A percentile compares a stretch with the other conserved stretches of the same genome.
phyloP scores from a whole-genome alignment of 2,888 invertebrate genomes.

The Machimus rusticus region DNA sequence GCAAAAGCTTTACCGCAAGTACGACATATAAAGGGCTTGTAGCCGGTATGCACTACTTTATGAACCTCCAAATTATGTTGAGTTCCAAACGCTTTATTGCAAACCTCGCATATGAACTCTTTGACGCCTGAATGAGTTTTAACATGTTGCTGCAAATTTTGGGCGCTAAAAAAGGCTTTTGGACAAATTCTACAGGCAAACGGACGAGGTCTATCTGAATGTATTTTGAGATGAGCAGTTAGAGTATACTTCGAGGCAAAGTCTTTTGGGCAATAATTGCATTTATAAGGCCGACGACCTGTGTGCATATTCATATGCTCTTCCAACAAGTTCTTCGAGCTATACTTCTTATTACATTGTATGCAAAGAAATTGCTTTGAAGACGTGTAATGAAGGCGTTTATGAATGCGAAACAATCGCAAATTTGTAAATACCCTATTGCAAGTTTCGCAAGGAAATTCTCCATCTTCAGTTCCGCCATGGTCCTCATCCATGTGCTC shows the following conservation, averaged over 20 bases:
- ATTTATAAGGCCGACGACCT: slow-evolving; percentile 73
- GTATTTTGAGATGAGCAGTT: slow-evolving; percentile 79
- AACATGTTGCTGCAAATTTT: slow-evolving; percentile 78
- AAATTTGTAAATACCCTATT: slow-evolving; percentile 70
- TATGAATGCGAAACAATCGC: slow-evolving; percentile 69
- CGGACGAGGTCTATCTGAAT: slow-evolving; percentile 73
- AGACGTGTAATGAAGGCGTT: slow-evolving; percentile 70
- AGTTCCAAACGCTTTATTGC: slow-evolving; percentile 77
- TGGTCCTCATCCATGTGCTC: slow-evolving; percentile 72
- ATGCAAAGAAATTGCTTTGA: slow-evolving; percentile 71
- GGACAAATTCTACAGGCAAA: slow-evolving; percentile 73
- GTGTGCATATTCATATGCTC: slow-evolving; percentile 78
- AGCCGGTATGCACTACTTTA: slow-evolving; percentile 79
- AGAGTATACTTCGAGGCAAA: slow-evolving; percentile 83
- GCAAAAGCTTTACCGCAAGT: slow-evolving; percentile 78
- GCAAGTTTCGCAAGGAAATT: slow-evolving; percentile 72
- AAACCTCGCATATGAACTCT: slow-evolving; percentile 52
- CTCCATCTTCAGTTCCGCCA: slow-evolving; percentile 67
- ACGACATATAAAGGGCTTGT: slow-evolving; percentile 74
- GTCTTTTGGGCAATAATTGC: slow-evolving; percentile 72
- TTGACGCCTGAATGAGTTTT: slow-evolving; percentile 77
- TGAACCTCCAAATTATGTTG: slow-evolving; percentile 81
- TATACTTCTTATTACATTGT: slow-evolving; percentile 73
- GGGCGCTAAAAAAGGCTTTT: slow-evolving; percentile 79
- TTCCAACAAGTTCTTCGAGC: slow-evolving; percentile 73